phyloP scores from a whole-genome alignment of 2,113 vertebrate species.

The Lanius collurio region DNA sequence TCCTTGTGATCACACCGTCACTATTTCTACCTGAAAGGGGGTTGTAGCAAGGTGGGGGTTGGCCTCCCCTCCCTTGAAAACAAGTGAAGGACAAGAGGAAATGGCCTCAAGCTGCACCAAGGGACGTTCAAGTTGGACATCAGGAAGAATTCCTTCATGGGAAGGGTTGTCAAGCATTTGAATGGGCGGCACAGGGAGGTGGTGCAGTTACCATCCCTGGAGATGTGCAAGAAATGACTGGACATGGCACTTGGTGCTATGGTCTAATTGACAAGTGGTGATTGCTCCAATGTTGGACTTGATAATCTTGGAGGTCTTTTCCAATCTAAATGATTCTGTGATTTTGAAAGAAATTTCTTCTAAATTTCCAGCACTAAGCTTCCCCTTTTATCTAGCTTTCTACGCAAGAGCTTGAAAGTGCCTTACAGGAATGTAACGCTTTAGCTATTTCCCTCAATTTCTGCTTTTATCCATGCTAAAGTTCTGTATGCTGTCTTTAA shows the following conservation, averaged over 20 bases:
- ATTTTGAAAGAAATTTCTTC: background rate
- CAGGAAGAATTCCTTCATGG: background rate
- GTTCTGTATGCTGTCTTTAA: background rate
- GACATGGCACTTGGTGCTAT: background rate
- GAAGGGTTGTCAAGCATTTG: background rate
- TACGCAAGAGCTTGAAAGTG: background rate
- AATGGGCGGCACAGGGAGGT: background rate
- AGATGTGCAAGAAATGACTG: background rate
- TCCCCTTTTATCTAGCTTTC: background rate
- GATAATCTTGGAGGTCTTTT: background rate
- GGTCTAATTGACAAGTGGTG: background rate
- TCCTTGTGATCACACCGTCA: background rate
- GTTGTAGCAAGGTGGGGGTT: background rate
- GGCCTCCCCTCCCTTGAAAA: background rate
- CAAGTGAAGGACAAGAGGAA: background rate
- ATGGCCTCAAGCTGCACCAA: background rate
- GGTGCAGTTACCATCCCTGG: background rate
- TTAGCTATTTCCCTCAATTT: background rate
- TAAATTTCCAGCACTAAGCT: background rate
- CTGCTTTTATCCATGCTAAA: background rate
- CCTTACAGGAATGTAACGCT: background rate
- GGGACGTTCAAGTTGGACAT: background rate
- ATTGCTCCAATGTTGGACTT: background rate
- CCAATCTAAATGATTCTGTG: background rate
- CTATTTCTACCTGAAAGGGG: background rate